Evolutionary conservation across 2,888 invertebrate genomes (phyloP), one percentile per base, ranked within the genome.

Genomic region (Mylabris sibirica): DNA sequence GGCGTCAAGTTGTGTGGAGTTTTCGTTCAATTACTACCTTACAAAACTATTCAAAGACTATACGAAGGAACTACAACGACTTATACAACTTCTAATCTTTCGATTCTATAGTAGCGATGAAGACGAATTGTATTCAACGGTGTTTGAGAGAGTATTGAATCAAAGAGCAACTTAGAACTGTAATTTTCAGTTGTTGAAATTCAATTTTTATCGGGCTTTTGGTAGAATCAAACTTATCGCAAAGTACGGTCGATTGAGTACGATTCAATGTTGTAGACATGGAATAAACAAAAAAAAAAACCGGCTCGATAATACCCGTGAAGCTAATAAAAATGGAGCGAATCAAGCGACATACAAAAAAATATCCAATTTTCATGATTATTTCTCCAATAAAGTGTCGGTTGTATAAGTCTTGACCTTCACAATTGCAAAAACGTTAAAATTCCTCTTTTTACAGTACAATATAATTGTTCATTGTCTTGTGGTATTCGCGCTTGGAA

Each of bases 121-220:
- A 49, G 49, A 49, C 49, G 49, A 49, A 49, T 49, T 49, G 20
- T 49, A 20, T 20, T 49, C 8, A 20, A 20, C 6, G 17, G 20
- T 44, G 17, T 17, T 11, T 38, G 38, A 14, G 12, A 14, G 8
- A 44, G 8, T 44, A n/a, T n/a, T n/a, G n/a, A 44, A 44, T 4
- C 8, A 17, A 44, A 44, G 12, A 44, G 4, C n/a, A 44, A 44
- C 17, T 17, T 17, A 17, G n/a, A 44, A 44, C 44, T 44, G 44
- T 44, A 44, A 44, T 44, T 44, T 44, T 17, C n/a, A 44, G 17
- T 44, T 44, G 44, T 44, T 44, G 44, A 44, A 44, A 44, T 44
- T 44, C 44, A 44, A 44, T 44, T 44, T 44, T 44, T 17, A 11
- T 44, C 17, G 44, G n/a, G 17, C 44, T 44, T n/a, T 44, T 44